Percentiles rank a stretch among this genome's conserved stretches.
phyloP scores from a whole-genome alignment of 2,888 invertebrate species.

The Nomada hirtipes region DNA sequence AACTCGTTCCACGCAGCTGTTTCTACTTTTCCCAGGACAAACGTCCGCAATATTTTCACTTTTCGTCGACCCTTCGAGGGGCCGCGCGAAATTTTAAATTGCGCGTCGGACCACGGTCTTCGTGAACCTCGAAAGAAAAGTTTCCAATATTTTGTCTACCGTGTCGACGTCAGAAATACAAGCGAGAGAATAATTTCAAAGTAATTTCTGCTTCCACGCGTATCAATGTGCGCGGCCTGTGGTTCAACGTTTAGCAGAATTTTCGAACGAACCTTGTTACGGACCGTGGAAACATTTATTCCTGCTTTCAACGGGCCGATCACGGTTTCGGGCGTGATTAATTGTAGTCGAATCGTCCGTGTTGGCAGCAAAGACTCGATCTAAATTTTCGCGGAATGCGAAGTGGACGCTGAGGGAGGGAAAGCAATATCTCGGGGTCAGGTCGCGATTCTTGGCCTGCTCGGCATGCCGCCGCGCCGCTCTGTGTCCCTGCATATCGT shows the following conservation, averaged over 20 bases:
- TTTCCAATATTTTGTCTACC: no score
- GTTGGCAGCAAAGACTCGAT: conserved; percentile 26
- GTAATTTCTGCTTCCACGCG: no score
- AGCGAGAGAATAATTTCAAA: background rate
- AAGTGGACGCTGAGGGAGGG: conserved; percentile 45
- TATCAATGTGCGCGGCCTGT: background rate
- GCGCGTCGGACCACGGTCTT: no score
- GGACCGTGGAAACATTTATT: conserved; percentile 15
- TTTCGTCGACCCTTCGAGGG: background rate
- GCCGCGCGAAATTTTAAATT: no score
- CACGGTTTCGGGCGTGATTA: conserved; percentile 27
- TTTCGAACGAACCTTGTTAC: background rate
- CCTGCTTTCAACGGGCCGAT: conserved; percentile 44
- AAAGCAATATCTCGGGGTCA: conserved; percentile 72
- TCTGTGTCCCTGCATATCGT: conserved; percentile 40
- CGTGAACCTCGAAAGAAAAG: no score
- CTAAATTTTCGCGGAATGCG: conserved; percentile 57
- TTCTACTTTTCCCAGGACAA: background rate
- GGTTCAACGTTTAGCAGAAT: background rate
- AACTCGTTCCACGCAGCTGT: background rate
- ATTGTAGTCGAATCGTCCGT: conserved; percentile 22
- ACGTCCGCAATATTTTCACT: background rate
- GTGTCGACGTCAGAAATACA: background rate
- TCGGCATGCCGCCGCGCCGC: conserved; percentile 50
- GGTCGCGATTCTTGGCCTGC: conserved; percentile 74